These are phyloP conservation scores for Anseranas semipalmata DNA, from an alignment of 2,113 vertebrate species.

Conservation along the genomic window DNA sequence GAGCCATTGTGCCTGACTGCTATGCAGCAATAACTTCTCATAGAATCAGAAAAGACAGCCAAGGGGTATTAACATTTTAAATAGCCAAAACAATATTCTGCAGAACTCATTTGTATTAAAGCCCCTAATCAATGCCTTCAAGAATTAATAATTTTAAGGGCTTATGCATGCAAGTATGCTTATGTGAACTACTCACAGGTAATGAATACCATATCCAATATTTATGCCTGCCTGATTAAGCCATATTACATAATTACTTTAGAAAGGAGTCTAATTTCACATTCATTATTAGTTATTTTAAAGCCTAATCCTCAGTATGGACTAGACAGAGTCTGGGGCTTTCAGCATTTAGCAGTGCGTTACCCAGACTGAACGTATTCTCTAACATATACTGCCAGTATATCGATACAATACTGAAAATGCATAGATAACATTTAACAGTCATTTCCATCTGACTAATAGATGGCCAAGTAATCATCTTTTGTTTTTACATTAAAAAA, in stretches of 20 bases:
- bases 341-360: neutral
- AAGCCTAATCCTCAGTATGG: neutral
- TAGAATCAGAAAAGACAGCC: neutral
- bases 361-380: neutral
- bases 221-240: neutral
- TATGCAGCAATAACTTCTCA: neutral
- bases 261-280: conserved; percentile 1
- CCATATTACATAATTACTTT: neutral
- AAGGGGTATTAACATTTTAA: neutral
- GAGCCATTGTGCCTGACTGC: neutral
- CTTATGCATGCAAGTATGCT: neutral
- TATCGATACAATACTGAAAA: neutral
- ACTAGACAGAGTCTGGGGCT: neutral
- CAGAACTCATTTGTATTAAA: neutral
- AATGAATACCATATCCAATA: neutral
- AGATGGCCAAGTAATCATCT: neutral
- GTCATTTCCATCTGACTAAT: neutral
- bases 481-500: neutral
- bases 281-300: neutral
- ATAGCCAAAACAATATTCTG: neutral
- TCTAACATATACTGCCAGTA: neutral
- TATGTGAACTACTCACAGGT: neutral
- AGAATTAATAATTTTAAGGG: neutral
- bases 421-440: neutral
- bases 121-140: neutral